Evolutionary conservation across 2,113 vertebrate species (phyloP).

Genomic region (Ariopsis seemanni): DNA sequence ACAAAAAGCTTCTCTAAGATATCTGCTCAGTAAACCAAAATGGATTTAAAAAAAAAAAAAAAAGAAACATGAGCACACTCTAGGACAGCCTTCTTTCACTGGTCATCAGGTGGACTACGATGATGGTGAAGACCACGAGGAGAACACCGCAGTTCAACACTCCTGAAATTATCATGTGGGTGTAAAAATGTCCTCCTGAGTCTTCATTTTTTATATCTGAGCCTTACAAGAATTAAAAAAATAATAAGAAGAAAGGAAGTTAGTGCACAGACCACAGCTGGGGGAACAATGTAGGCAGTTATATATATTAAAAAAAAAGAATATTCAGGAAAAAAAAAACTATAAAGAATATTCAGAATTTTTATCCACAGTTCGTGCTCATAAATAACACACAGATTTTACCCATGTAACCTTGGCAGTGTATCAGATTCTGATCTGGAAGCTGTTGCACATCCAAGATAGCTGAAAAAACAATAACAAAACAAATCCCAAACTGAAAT

Average conservation of each 20-base stretch:
- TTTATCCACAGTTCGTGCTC: not conserved
- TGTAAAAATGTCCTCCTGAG: not conserved
- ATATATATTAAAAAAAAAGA: not conserved
- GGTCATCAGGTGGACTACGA: slow-evolving; percentile 31
- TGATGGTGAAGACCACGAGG: slow-evolving; percentile 27
- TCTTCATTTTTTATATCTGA: not conserved
- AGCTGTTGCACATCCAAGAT: not conserved
- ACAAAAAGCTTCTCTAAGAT: not conserved
- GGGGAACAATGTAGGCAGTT: not conserved
- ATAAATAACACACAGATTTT: not conserved
- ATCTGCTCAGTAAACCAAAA: not conserved
- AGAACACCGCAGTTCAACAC: slow-evolving; percentile 17
- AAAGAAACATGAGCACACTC: not conserved
- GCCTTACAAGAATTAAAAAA: not conserved
- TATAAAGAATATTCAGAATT: not conserved
- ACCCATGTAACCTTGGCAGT: not conserved
- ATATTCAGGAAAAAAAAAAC: too few relatives aligned
- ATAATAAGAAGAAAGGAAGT: not conserved
- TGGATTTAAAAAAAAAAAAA: not conserved
- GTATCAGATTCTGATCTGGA: not conserved
- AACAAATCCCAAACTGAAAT: not conserved
- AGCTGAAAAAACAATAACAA: not conserved
- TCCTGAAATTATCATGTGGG: slow-evolving; percentile 24
- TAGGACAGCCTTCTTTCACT: not conserved
- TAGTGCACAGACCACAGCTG: not conserved